Evolutionary conservation across 53 echinoderm and acorn worm genomes (phyloP).

Genomic region (Patiria pectinifera): DNA sequence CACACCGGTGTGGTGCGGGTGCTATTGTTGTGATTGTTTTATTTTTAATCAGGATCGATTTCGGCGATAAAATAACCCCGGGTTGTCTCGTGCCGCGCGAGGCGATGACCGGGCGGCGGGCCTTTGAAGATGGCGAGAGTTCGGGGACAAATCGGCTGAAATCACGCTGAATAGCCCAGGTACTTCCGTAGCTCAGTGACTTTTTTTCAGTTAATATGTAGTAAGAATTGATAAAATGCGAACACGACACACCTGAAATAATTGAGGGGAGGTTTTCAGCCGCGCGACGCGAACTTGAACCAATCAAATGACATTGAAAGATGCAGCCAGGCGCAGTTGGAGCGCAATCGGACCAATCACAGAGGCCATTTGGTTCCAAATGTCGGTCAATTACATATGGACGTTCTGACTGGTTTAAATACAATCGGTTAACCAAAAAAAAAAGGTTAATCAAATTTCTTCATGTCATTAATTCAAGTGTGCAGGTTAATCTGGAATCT

Average conservation of each 20-base stretch:
- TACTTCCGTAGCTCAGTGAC: slow-evolving; percentile 3
- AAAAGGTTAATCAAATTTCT: no score
- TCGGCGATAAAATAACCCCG: slow-evolving; percentile 34
- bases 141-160: slow-evolving; percentile 18
- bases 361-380: background rate
- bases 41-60: slow-evolving; percentile 52
- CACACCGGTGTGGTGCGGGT: background rate
- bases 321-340: background rate
- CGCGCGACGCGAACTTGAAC: background rate
- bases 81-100: slow-evolving; percentile 36
- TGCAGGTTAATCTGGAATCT: no score
- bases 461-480: no score
- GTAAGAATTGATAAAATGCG: background rate
- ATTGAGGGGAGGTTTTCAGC: background rate
- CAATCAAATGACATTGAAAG: background rate
- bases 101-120: slow-evolving; percentile 18
- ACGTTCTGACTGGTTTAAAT: background rate
- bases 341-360: background rate
- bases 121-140: slow-evolving; percentile 29
- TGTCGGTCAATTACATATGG: background rate
- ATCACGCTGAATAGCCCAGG: slow-evolving; percentile 24
- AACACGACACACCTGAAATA: slow-evolving; percentile 51
- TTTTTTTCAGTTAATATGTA: background rate
- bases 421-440: background rate
- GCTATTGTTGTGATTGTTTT: background rate